A percentile compares a stretch with the other conserved stretches of the same genome.
Conservation (phyloP, 2,113 vertebrate genomes). For the Elaphurus davidianus region DNA sequence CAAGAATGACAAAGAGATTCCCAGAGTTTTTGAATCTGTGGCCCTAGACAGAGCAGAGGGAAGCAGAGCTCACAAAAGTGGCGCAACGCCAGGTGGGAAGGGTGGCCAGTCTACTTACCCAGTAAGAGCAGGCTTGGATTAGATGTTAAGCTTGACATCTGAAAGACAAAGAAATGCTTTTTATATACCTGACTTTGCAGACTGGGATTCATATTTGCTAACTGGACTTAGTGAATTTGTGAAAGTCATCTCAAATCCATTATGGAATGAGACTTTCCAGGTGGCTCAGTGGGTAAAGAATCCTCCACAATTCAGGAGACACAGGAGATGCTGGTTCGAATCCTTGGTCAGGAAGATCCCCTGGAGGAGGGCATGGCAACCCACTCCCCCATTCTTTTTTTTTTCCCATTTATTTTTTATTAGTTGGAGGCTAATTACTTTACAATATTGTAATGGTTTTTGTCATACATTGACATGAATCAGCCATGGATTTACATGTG, state of each 20-base stretch:
- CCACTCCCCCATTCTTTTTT: background rate
- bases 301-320: background rate
- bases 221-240: background rate
- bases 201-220: background rate
- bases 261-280: background rate
- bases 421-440: too few species aligned
- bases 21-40: background rate
- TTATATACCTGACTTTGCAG: background rate
- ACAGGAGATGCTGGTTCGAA: background rate
- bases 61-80: background rate
- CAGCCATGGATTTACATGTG: too few species aligned
- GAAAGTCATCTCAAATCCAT: background rate
- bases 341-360: background rate
- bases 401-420: too few species aligned
- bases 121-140: background rate
- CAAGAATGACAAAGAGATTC: background rate
- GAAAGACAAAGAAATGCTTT: background rate
- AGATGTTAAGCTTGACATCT: background rate
- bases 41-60: background rate
- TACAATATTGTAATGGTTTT: too few species aligned
- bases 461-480: too few species aligned
- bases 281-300: background rate
- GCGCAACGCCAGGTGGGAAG: background rate
- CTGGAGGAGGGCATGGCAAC: background rate
- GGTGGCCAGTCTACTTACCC: too few species aligned